These are phyloP conservation scores for Melinaea marsaeus DNA, from an alignment of 2,888 invertebrate genomes.

Conservation along the genomic window DNA sequence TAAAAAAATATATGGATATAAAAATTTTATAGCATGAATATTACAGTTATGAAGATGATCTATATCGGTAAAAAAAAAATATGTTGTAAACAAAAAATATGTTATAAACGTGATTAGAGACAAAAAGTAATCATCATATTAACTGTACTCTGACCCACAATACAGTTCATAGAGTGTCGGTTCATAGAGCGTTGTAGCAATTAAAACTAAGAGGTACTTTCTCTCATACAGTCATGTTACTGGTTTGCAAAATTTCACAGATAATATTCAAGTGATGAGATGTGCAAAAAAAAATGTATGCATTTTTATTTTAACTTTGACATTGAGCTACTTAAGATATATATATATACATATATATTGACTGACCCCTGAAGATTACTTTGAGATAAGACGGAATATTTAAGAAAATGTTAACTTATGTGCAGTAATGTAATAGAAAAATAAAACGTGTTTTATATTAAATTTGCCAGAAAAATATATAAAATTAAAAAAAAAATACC, in stretches of 20 bases:
- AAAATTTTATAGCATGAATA: too few species aligned
- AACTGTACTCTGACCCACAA: slow-evolving; percentile 14
- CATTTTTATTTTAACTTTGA: too few species aligned
- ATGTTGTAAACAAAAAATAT: neutral
- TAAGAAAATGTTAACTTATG: too few species aligned
- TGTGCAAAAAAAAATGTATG: too few species aligned
- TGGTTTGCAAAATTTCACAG: neutral
- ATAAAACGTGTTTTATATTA: neutral
- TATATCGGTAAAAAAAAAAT: neutral
- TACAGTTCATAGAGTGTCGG: slow-evolving; percentile 12
- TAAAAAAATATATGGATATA: too few species aligned
- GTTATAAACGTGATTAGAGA: neutral
- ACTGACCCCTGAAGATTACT: too few species aligned
- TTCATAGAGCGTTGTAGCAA: slow-evolving; percentile 13
- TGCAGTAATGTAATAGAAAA: neutral
- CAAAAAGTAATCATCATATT: neutral
- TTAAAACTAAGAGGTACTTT: slow-evolving; percentile 22
- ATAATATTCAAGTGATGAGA: too few species aligned
- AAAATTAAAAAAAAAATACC: slow-evolving; percentile 46
- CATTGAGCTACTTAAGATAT: too few species aligned
- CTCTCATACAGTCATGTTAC: neutral
- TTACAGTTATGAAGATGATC: too few species aligned
- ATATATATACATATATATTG: too few species aligned
- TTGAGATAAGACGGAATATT: too few species aligned
- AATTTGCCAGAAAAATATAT: neutral